Base-by-base conservation (phyloP, 2,888 invertebrate genomes). In the Harpagoxenus sublaevis region DNA sequence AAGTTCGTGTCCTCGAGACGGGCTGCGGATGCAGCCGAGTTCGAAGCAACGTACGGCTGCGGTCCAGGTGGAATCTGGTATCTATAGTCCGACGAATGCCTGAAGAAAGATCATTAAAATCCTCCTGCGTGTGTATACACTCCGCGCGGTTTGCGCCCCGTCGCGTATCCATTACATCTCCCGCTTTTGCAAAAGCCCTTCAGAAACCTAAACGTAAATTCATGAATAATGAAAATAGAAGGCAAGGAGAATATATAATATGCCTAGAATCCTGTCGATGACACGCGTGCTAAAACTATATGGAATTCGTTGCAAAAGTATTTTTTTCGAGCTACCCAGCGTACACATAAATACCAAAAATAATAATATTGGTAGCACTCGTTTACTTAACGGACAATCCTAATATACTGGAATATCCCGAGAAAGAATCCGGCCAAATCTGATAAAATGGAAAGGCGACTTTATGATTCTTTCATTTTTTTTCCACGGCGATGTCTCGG, bases 21-120 rank as follows among this genome's bases (percentile, higher is more conserved):
- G 71, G 73, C 78, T 79, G 84, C 84, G 85, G 84, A 86, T 81
- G 85, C 85, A 81, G 78, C 66, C 85, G 86, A 85, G 83, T 88
- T 87, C 84, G 82, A 83, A 88, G 87, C 71, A 85, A 85, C 78
- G 78, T 78, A 78, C 84, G 85, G 79, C 70, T 81, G 84, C 86
- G 84, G 81, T 86, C 84, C 90, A 89, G 83, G 89, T 88, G 90
- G 90, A 90, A 90, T 90, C 90, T 89, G 87, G 90, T 88, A 89
- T 86, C 89, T 89, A 90, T 90, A 89, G 89, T 85, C 89, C 85
- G 66, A 87, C 87, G 90, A 90, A 90, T 89, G 86, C 87, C 90
- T 89, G 89, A 85, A 86, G 89, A 86, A 90, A 88, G 89, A 90
- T 90, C 90, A 90, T 89, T 90, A 90, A 89, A 89, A 90, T 90